Evolutionary conservation across 2,113 vertebrate species (phyloP), one percentile per base, ranked within the genome.

Genomic region (Myotis davidii): DNA sequence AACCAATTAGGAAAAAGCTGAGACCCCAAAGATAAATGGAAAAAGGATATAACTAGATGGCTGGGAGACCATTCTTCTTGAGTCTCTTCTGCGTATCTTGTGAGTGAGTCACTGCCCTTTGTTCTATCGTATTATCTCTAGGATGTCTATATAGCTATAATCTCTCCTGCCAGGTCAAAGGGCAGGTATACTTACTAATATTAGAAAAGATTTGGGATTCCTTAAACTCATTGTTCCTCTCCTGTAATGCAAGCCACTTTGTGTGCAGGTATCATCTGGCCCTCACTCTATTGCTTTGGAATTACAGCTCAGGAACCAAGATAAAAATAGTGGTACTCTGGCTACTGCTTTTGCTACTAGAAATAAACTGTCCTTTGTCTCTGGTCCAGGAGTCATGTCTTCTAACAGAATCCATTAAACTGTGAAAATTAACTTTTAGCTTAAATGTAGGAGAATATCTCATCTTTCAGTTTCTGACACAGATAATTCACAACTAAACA

Each of bases 401-500:
- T 93, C 52, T 76, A 76, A 76, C 13, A 77, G 18, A 8, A 94
- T 37, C 54, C 16, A 65, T 52, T 85, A 85, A 90, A 72, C 13
- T 93, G 23, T 50, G 23, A 76, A 88, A 85, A 25, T 37, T 52
- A 92, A 92, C 23, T 73, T 88, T n/a, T 91, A 92, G 45, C 32
- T 8, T 81, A 14, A 90, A 87, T 70, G 32, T 29, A 56, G 56
- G 34, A 42, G 72, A 79, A 64, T 72, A 92, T 85, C 23, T 94
- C n/a, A 94, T 34, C 21, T 20, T 94, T 90, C 67, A 88, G 32
- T 92, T 73, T n/a, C 78, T 73, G 16, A 73, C 50, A 94, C 11
- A 90, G 67, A 84, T 34, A 91, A 78, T 32, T 50, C 64, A 69
- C 42, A 96, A 86, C 18, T 67, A 94, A 81, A 94, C n/a, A 94